Base-by-base conservation (phyloP, 1,140 invertebrate genomes). In the Drosophila bocqueti region DNA sequence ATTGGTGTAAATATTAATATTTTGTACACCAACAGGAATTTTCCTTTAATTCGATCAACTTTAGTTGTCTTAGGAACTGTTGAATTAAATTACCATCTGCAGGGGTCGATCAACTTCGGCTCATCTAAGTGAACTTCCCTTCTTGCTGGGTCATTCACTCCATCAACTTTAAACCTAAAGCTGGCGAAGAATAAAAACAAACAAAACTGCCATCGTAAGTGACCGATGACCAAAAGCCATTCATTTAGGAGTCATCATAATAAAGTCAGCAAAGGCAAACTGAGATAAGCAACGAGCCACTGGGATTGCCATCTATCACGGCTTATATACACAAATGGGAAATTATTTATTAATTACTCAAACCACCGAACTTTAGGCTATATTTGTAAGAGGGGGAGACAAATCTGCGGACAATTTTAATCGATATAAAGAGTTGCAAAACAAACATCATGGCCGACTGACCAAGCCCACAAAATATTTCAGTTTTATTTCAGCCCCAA, bases 271-370 rank as follows among this genome's bases (percentile, higher is more conserved):
- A 16, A 24, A 29, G 18, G 46, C 45, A 21, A 52, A 61, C 31
- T 45, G 29, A 47, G 65, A 47, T 58, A 63, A 46, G 24, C 42
- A 63, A 75, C 67, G 71, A 58, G 59, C 72, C 58, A 73, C 40
- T 62, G 63, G 21, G 10, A 29, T 21, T n/a, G 58, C 11, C 43
- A 63, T 76, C 79, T 82, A 63, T 85, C 83, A 85, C 64, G 42
- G 42, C 46, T 54, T 74, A 64, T 26, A 65, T 78, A 47, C 52
- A 59, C 71, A 76, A 69, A 63, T 62, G 42, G 64, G 71, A 79
- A 82, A 85, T 85, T 81, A 85, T 85, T 85, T 82, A 86, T 86
- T 85, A 85, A 86, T 85, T 85, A 85, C 82, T 72, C 82, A 86
- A 65, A 72, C 83, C 71, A 49, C 43, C 54, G 38, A 21, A 43